Conservation (phyloP, 2,113 vertebrate species). For the Salvelinus namaycush region DNA sequence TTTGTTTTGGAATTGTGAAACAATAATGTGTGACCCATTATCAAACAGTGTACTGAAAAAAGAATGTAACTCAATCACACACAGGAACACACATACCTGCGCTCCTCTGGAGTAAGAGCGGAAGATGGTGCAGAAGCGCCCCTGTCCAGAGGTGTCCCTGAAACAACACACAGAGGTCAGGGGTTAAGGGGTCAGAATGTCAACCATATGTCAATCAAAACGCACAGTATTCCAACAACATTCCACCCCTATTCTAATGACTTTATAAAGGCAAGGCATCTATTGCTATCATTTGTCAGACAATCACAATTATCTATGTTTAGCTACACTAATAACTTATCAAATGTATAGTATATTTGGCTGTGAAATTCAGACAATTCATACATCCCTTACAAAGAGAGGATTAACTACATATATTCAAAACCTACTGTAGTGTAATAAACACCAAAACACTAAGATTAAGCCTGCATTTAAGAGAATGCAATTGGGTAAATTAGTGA, state of each 20-base stretch:
- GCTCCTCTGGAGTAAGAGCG: constrained; percentile 84
- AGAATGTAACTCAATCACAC: background rate
- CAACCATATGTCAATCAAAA: background rate
- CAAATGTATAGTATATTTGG: background rate
- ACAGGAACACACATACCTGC: constrained; percentile 73
- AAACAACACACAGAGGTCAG: constrained; percentile 29
- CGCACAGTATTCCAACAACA: no score
- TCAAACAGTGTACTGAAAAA: background rate
- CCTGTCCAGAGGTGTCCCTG: constrained; percentile 85
- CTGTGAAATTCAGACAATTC: background rate
- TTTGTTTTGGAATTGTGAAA: no score
- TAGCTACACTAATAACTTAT: no score
- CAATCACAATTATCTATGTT: background rate
- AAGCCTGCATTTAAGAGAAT: background rate
- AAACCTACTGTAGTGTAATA: background rate
- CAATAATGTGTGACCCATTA: no score
- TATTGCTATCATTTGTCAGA: background rate
- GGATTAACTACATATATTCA: background rate
- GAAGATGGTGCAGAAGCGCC: constrained; percentile 84
- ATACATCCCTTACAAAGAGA: background rate
- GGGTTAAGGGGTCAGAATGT: background rate
- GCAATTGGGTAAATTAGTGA: no score
- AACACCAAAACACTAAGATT: background rate
- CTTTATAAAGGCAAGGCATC: background rate
- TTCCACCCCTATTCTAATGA: background rate